These are phyloP conservation scores for Syritta pipiens DNA, from an alignment of 2,888 invertebrate genomes.

Conservation along the genomic window DNA sequence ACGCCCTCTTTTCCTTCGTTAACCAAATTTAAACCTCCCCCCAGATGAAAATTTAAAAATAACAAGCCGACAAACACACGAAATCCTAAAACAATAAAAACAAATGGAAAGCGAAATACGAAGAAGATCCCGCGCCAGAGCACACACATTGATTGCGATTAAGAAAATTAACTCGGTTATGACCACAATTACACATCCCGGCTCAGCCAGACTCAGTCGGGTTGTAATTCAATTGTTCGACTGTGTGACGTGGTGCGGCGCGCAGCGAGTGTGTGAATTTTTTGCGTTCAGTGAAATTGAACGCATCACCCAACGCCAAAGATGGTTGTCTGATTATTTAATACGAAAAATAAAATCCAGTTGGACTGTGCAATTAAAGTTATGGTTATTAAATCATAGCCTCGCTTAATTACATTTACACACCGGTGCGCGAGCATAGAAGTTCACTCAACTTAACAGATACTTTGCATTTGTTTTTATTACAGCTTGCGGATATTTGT, in stretches of 20 bases:
- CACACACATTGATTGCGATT: conserved; percentile 45
- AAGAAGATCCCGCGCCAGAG: conserved; percentile 19
- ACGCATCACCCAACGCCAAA: conserved; percentile 42
- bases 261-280: conserved; percentile 28
- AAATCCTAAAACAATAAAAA: conserved; percentile 37
- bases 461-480: background rate
- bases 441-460: conserved; percentile 51
- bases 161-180: conserved; percentile 55
- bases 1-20: too few relatives aligned
- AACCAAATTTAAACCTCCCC: too few relatives aligned
- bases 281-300: conserved; percentile 43
- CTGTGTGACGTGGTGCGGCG: background rate
- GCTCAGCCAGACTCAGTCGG: conserved; percentile 24
- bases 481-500: background rate
- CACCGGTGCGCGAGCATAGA: background rate
- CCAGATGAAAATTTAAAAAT: conserved; percentile 2
- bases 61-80: background rate
- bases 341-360: conserved; percentile 40
- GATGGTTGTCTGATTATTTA: conserved; percentile 49
- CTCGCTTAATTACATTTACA: conserved; percentile 23
- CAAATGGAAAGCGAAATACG: conserved; percentile 16
- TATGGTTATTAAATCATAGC: conserved; percentile 50
- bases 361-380: conserved; percentile 45
- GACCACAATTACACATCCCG: conserved; percentile 55
- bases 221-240: conserved; percentile 50